Conservation (phyloP, 2,888 invertebrate genomes). For the Bimastos eiseni region DNA sequence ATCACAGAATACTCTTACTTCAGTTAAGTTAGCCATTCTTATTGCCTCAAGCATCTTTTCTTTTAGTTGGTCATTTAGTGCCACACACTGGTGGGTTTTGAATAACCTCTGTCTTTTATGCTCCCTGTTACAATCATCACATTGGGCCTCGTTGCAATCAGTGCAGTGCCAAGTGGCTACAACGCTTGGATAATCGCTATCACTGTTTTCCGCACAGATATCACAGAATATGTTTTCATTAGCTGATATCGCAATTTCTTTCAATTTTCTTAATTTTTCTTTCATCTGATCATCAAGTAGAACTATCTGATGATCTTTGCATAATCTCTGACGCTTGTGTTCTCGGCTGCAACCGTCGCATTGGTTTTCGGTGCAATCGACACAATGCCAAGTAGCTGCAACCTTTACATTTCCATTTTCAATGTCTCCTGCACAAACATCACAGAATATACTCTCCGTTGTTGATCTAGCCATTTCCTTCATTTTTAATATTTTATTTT, state of each 20-base stretch:
- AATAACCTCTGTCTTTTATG: not conserved
- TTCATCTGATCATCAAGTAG: not conserved
- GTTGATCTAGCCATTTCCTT: not conserved
- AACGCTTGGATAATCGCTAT: not conserved
- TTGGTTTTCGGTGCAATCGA: not conserved
- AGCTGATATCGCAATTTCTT: not conserved
- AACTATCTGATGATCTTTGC: not conserved
- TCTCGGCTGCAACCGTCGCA: not conserved
- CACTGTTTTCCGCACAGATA: not conserved
- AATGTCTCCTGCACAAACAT: not conserved
- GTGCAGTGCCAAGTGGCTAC: not conserved
- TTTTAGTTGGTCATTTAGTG: not conserved
- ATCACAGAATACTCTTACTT: not conserved
- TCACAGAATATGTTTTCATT: not conserved
- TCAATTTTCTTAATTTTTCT: not conserved
- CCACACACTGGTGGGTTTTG: not conserved
- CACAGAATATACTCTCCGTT: not conserved
- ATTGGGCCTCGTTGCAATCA: not conserved
- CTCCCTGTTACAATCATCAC: not conserved
- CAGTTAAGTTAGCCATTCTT: not conserved
- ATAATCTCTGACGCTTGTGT: not conserved
- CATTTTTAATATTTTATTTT: not conserved
- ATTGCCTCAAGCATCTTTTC: not conserved
- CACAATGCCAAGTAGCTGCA: too few species aligned
- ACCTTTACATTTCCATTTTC: too few species aligned